A percentile compares a stretch with the other conserved stretches of the same genome.
phyloP scores from a whole-genome alignment of 2,113 vertebrate genomes.

The Seriola dumerili region DNA sequence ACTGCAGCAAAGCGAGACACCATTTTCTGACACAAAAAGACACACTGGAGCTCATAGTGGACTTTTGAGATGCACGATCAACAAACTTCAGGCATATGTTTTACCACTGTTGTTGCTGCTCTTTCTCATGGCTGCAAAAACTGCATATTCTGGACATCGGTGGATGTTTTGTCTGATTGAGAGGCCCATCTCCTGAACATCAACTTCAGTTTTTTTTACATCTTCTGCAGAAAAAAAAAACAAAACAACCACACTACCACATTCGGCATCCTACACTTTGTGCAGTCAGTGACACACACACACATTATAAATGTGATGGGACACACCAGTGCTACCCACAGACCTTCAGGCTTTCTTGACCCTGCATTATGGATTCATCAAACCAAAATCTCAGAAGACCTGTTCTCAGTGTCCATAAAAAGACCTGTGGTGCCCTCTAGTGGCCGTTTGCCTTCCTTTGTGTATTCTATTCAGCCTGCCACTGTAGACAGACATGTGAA shows the following conservation, averaged over 20 bases:
- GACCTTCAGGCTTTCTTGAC: conserved; percentile 53
- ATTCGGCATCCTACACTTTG: background rate
- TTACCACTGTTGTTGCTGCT: conserved; percentile 50
- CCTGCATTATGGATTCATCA: background rate
- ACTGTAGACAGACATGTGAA: background rate
- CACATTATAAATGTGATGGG: background rate
- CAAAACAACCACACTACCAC: no score
- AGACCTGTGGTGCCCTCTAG: conserved; percentile 76
- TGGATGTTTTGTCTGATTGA: background rate
- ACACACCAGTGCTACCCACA: background rate
- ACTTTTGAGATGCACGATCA: conserved; percentile 93
- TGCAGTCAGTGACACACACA: background rate
- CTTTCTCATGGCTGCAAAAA: background rate
- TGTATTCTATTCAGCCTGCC: background rate
- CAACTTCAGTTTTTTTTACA: background rate
- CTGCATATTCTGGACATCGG: background rate
- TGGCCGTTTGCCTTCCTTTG: conserved; percentile 32
- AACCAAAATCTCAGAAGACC: background rate
- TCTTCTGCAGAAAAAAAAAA: background rate
- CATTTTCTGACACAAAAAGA: conserved; percentile 95
- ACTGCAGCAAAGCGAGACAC: conserved; percentile 92
- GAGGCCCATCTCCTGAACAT: background rate
- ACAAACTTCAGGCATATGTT: conserved; percentile 86
- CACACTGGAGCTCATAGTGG: conserved; percentile 92
- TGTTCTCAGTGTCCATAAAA: conserved; percentile 21